Base-by-base conservation (phyloP, 1,140 invertebrate genomes). In the Liolophura sinensis region DNA sequence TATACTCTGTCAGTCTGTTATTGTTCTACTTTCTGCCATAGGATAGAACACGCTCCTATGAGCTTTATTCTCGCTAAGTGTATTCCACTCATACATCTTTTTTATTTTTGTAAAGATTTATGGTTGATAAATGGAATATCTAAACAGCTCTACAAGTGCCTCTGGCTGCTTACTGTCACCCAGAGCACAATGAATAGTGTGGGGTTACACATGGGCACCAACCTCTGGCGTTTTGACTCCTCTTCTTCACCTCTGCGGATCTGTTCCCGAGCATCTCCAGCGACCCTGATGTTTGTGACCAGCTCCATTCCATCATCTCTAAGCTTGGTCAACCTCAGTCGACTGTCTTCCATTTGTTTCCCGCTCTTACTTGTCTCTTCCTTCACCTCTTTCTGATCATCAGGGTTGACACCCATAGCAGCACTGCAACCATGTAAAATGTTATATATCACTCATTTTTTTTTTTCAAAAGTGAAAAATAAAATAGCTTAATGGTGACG, bases 261-360 rank as follows among this genome's bases (percentile, higher is more conserved):
- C n/a, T 78, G 72, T 59, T 85, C 84, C 46, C 83, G 70, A 0
- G 81, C 74, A 77, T 85, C 83, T 5, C 78, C 79, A 54, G 82
- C 83, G 18, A 84, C 79, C n/a, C 81, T 71, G 20, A 85, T 79
- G 63, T 84, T 85, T 15, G 82, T 82, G 12, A 84, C 81, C 20
- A 85, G 67, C 63, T 85, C 83, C 63, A 78, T 76, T 22, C 83
- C 83, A 78, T 85, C 84, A 57, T 77, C 71, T 47, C 77, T 73
- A 1, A 85, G 65, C 65, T 84, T 85, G 16, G 75, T 79, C 16
- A 84, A 66, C 22, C 82, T 65, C 20, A 75, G 69, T 31, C 83
- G 72, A 73, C 82, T 83, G 22, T 80, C 71, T 71, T 84, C 82
- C 61, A 84, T 82, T 62, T 85, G 83, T 66, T 84, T 82, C 18